Percentiles rank a stretch among this genome's conserved stretches.
These are phyloP conservation scores for Papilio gigon DNA, from an alignment of 2,888 invertebrate species.

Conservation along the genomic window DNA sequence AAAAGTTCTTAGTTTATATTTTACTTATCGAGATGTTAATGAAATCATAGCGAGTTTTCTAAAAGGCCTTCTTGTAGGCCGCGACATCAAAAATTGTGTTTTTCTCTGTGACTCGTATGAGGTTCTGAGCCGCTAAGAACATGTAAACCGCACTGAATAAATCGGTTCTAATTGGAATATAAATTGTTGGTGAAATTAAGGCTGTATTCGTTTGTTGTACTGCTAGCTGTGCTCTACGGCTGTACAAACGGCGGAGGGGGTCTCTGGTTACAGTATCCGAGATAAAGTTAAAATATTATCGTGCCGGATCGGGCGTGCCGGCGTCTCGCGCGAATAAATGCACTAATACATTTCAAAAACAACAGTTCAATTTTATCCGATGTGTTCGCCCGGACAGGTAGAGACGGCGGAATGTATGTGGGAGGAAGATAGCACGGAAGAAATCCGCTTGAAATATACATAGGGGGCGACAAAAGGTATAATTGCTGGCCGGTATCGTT, in stretches of 20 bases:
- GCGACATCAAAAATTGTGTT: too few relatives aligned
- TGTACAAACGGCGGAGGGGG: slow-evolving; percentile 49
- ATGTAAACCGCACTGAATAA: too few relatives aligned
- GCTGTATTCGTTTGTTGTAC: slow-evolving; percentile 1
- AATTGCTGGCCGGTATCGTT: slow-evolving; percentile 32
- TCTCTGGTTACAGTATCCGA: slow-evolving; percentile 71
- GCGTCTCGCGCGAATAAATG: slow-evolving; percentile 70
- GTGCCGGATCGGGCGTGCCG: slow-evolving; percentile 68
- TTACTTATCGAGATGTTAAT: too few relatives aligned
- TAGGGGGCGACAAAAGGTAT: slow-evolving; percentile 1
- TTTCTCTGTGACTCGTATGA: too few relatives aligned
- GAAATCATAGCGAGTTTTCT: too few relatives aligned
- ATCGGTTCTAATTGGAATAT: too few relatives aligned
- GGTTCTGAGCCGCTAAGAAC: too few relatives aligned
- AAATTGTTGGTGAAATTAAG: too few relatives aligned
- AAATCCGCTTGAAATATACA: slow-evolving; percentile 24
- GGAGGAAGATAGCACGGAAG: neutral
- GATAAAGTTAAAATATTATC: slow-evolving; percentile 81
- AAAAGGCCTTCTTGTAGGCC: too few relatives aligned
- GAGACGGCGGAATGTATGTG: neutral
- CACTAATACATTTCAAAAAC: slow-evolving; percentile 77
- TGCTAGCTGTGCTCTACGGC: slow-evolving; percentile 48
- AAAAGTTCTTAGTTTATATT: too few relatives aligned
- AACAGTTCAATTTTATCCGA: slow-evolving; percentile 71
- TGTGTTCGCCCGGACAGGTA: slow-evolving; percentile 42